A percentile compares a stretch with the other conserved stretches of the same genome.
Evolutionary conservation across 2,797 vertebrate species (phyloP).

Genomic region (Propithecus perrieri): DNA sequence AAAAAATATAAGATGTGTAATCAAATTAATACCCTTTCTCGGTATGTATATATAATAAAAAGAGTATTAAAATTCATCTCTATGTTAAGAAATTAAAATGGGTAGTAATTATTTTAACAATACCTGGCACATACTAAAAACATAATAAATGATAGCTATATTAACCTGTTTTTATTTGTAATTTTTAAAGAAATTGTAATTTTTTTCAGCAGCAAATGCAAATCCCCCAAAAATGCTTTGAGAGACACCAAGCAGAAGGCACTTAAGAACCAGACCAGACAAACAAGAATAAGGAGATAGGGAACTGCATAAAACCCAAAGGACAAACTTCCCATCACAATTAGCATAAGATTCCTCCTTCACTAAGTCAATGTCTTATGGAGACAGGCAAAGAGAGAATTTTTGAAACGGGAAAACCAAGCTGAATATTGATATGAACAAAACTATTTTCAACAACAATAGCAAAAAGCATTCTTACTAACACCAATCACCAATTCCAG

Average conservation of each 20-base stretch:
- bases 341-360: neutral
- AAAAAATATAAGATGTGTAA: neutral
- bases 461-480: neutral
- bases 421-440: neutral
- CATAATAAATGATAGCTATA: neutral
- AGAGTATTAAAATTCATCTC: neutral
- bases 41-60: neutral
- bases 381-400: neutral
- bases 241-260: neutral
- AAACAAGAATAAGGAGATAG: neutral
- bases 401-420: neutral
- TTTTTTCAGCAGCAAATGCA: neutral
- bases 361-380: neutral
- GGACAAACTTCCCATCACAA: neutral
- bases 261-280: neutral
- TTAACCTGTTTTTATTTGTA: neutral
- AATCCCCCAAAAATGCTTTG: neutral
- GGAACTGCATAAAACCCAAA: neutral
- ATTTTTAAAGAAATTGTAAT: neutral
- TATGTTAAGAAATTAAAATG: neutral
- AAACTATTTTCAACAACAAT: neutral
- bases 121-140: neutral
- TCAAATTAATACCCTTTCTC: neutral
- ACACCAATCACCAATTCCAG: neutral
- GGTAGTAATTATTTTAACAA: neutral